Conservation (phyloP, 2,797 vertebrate species). For the Coilia nasus region DNA sequence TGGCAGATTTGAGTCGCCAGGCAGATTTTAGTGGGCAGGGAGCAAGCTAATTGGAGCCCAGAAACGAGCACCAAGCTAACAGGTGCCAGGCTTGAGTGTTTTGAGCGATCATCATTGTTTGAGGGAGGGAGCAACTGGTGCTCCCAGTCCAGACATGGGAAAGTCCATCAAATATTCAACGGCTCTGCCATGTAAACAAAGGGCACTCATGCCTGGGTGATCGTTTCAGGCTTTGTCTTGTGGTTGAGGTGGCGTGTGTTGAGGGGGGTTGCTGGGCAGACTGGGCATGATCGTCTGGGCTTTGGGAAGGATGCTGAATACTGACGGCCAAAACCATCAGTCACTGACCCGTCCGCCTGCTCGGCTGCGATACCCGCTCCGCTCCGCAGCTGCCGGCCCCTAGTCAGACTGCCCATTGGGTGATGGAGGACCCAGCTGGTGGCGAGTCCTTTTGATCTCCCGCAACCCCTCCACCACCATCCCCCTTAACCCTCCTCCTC, state of each 20-base stretch:
- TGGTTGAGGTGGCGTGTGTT: neutral
- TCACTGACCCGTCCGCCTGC: neutral
- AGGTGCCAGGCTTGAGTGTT: constrained; percentile 6
- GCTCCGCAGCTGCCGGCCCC: constrained; percentile 66
- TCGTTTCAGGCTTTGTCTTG: neutral
- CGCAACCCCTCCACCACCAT: constrained; percentile 46
- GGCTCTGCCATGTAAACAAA: constrained; percentile 2
- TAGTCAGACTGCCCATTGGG: constrained; percentile 63
- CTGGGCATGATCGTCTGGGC: neutral
- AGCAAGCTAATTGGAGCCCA: neutral
- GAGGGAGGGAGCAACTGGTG: neutral
- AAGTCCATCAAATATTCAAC: neutral
- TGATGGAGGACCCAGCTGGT: constrained; percentile 74
- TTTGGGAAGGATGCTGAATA: neutral
- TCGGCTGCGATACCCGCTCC: neutral
- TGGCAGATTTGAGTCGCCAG: neutral
- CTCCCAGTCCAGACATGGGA: neutral
- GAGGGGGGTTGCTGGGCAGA: neutral
- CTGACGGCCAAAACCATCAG: neutral
- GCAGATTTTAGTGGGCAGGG: constrained; percentile 14
- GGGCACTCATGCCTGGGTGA: neutral
- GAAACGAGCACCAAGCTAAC: neutral
- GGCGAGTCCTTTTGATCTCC: constrained; percentile 67
- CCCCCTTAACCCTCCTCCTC: constrained; percentile 56
- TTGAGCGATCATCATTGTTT: neutral